These are phyloP conservation scores for Brachyrhaphis roseni DNA, from an alignment of 2,797 vertebrate genomes.

Conservation along the genomic window DNA sequence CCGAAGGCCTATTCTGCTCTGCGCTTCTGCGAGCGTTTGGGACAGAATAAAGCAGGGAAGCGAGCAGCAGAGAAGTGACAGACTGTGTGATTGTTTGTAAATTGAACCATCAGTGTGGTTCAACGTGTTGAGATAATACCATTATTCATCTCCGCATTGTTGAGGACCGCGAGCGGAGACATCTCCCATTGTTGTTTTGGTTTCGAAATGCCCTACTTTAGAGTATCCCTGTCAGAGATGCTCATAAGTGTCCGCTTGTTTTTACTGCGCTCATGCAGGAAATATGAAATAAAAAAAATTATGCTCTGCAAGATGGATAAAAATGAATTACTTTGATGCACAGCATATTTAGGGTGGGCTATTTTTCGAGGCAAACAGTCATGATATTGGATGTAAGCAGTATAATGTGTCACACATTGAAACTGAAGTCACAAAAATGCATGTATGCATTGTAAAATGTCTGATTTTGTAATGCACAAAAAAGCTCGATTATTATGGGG, in stretches of 20 bases:
- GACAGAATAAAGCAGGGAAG: slow-evolving; percentile 51
- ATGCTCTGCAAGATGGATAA: slow-evolving; percentile 21
- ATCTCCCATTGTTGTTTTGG: slow-evolving; percentile 58
- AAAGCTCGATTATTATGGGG: not conserved
- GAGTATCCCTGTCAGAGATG: slow-evolving; percentile 42
- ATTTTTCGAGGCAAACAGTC: not conserved
- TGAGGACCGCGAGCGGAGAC: slow-evolving; percentile 44
- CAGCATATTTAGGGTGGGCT: slow-evolving; percentile 1
- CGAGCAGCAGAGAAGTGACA: slow-evolving; percentile 55
- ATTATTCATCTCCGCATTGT: slow-evolving; percentile 62
- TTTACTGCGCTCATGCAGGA: slow-evolving; percentile 24
- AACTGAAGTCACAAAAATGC: not conserved
- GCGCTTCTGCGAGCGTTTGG: slow-evolving; percentile 45
- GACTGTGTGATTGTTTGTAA: slow-evolving; percentile 70
- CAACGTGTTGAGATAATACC: slow-evolving; percentile 64
- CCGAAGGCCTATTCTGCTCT: slow-evolving; percentile 45
- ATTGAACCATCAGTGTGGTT: slow-evolving; percentile 71
- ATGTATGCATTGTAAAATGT: not conserved
- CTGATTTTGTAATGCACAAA: not conserved
- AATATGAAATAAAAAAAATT: slow-evolving; percentile 30
- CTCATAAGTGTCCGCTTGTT: slow-evolving; percentile 31
- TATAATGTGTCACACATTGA: not conserved
- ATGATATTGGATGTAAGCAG: not conserved
- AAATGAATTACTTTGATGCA: slow-evolving; percentile 21
- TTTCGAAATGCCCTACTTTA: slow-evolving; percentile 64